Conservation (phyloP, 2,113 vertebrate species). For the Myodes glareolus region DNA sequence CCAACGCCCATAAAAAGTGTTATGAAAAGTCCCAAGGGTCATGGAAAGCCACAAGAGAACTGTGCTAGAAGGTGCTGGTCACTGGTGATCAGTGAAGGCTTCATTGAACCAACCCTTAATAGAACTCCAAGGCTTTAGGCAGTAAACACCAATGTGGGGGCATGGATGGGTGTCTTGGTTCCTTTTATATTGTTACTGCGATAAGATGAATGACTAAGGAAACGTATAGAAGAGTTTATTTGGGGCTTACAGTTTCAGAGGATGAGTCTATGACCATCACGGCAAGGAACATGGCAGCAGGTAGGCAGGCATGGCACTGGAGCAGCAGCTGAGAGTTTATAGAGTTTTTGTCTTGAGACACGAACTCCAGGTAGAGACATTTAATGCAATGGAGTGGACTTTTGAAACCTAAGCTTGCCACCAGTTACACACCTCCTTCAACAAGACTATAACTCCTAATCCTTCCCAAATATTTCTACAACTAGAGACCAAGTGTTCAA, state of each 20-base stretch:
- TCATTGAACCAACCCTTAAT: neutral
- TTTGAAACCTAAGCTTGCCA: neutral
- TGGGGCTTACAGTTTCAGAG: neutral
- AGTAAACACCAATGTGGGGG: neutral
- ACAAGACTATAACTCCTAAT: neutral
- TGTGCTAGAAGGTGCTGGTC: neutral
- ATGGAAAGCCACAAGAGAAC: neutral
- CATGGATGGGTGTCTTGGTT: neutral
- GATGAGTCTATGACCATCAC: neutral
- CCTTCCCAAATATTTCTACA: neutral
- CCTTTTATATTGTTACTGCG: neutral
- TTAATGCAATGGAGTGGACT: neutral
- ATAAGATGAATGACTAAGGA: neutral
- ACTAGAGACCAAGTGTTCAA: neutral
- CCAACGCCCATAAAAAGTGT: neutral
- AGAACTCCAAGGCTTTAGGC: slow-evolving; percentile 33
- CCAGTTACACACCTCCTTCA: neutral
- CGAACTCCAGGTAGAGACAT: neutral
- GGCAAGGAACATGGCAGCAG: neutral
- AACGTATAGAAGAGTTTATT: neutral
- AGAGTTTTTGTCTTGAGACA: neutral
- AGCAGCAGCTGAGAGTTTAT: neutral
- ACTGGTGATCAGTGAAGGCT: neutral
- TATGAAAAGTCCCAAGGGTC: neutral
- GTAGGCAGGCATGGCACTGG: neutral